Conservation (phyloP, 2,113 vertebrate species). For the Puntigrus tetrazona region DNA sequence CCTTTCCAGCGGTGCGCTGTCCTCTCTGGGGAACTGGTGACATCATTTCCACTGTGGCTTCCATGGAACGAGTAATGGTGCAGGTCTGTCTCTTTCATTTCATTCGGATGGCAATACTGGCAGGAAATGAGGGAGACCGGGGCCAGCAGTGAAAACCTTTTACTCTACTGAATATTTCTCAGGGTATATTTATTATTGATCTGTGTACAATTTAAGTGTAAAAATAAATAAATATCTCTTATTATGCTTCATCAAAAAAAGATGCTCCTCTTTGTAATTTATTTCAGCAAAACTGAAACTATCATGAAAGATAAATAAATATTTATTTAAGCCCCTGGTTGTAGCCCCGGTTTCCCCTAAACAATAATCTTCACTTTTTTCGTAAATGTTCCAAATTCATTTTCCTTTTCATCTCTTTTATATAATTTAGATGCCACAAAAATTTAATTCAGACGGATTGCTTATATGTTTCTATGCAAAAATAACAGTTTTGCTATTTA, state of each 20-base stretch:
- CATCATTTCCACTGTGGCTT: slow-evolving; percentile 15
- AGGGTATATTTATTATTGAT: not conserved
- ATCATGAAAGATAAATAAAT: not conserved
- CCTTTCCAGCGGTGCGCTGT: not conserved
- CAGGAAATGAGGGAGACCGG: not conserved
- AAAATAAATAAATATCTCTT: no score
- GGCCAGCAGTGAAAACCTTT: not conserved
- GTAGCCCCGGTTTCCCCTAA: not conserved
- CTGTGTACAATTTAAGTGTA: not conserved
- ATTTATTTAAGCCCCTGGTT: no score
- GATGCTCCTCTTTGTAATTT: not conserved
- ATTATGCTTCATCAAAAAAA: not conserved
- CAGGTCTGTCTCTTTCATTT: not conserved
- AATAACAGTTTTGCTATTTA: no score
- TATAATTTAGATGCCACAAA: no score
- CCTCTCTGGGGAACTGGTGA: not conserved
- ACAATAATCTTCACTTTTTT: not conserved
- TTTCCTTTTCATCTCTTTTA: no score
- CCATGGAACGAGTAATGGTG: slow-evolving; percentile 2
- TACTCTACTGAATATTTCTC: not conserved
- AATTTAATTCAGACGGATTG: no score
- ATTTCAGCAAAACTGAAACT: not conserved
- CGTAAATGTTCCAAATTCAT: no score
- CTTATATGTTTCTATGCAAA: no score
- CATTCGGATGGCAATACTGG: not conserved